Base-by-base conservation (phyloP, 2,888 invertebrate genomes). In the Sesia apiformis region DNA sequence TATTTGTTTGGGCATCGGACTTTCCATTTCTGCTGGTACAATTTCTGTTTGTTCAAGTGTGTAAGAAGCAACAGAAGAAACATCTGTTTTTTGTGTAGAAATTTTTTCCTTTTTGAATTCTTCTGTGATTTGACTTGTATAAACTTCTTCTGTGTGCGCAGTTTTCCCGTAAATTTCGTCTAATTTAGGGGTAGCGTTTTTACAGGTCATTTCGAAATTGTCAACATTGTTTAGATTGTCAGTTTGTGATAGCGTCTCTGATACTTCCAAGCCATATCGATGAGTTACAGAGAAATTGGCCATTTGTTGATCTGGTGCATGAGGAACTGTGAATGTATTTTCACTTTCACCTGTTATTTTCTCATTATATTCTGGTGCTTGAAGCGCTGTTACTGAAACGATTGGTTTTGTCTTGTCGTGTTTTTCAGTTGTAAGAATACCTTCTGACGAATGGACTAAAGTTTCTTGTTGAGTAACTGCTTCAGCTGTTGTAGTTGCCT, bases 291-390 rank as follows among this genome's bases (percentile, higher is more conserved):
- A 72, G 52, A 87, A 56, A 51, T 76, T 74, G 6, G 90, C 91
- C 55, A 61, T 76, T 67, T 88, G 88, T 57, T 74, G 60, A 51
- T 88, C 84, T 23, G 91, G 91, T 57, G 68, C 64, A n/a, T 60
- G 58, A 43, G 66, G 56, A 57, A 82, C 66, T 41, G 66, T 62
- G 55, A 91, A 81, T 49, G 70, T 64, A 43, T 82, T 77, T 81
- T 94, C 94, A 61, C 86, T 90, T 76, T 94, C 94, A 49, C 90
- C 85, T 4, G 84, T 69, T 39, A 91, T 60, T 52, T 90, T 84
- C 80, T 93, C 92, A 57, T 89, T 90, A 60, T 84, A 90, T 62
- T 91, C 84, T 49, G 93, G 82, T 57, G 90, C 91, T 70, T 91
- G 90, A 52, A 92, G 84, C 7, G 91, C 80, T 39, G 90, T 74